phyloP scores from a whole-genome alignment of 2,113 vertebrate genomes.

The Montifringilla adamsi region DNA sequence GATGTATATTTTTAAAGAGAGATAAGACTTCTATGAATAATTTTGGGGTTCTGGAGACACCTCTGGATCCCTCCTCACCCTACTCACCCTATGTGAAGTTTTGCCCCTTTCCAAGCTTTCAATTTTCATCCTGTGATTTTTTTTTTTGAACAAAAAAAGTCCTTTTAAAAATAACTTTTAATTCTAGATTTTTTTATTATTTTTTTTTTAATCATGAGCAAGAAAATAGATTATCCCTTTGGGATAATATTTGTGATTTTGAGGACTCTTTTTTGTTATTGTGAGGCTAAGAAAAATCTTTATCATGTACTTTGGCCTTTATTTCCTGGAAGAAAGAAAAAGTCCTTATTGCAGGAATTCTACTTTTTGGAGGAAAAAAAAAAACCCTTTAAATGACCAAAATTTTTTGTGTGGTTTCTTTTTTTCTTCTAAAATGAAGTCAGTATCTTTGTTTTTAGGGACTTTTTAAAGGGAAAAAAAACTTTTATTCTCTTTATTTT shows the following conservation, averaged over 20 bases:
- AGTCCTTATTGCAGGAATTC: neutral
- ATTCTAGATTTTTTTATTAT: neutral
- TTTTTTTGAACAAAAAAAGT: neutral
- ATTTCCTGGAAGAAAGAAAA: neutral
- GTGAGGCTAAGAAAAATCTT: neutral
- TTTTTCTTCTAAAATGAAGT: neutral
- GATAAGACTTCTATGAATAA: neutral
- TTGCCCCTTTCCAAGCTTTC: neutral
- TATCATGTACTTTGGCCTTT: neutral
- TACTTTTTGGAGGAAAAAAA: neutral
- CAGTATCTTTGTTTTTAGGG: neutral
- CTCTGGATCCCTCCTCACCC: neutral
- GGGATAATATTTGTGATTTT: neutral
- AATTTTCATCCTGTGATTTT: neutral
- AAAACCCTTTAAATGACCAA: neutral
- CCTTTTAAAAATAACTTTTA: neutral
- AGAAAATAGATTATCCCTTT: neutral
- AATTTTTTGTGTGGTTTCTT: neutral
- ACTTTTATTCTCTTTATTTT: neutral
- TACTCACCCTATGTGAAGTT: rapidly evolving
- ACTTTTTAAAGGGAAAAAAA: too few species aligned
- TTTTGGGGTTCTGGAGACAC: neutral
- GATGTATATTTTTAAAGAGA: neutral
- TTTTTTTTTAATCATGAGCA: neutral
- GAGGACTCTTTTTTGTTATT: neutral